These are phyloP conservation scores for Clarias fuscus DNA, from an alignment of 2,797 vertebrate genomes.

Conservation along the genomic window DNA sequence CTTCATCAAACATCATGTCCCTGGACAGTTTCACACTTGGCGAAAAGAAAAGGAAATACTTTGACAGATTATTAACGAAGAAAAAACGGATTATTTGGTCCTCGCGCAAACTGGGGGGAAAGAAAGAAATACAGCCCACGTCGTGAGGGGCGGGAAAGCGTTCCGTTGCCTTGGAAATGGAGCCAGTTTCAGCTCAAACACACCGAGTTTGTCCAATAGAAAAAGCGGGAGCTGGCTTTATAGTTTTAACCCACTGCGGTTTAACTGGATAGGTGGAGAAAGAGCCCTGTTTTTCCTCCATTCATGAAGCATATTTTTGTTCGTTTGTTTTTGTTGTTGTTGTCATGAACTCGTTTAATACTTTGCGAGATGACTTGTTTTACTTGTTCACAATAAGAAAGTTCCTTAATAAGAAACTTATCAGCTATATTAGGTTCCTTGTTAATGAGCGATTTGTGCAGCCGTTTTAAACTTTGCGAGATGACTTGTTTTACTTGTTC, in stretches of 20 bases:
- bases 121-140: not conserved
- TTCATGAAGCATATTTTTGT: not conserved
- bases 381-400: too few relatives aligned
- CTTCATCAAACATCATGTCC: constrained; percentile 66
- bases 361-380: too few relatives aligned
- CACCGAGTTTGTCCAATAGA: constrained; percentile 17
- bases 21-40: not conserved
- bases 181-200: constrained; percentile 19
- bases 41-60: not conserved
- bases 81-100: not conserved
- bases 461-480: too few relatives aligned
- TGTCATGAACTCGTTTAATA: too few relatives aligned
- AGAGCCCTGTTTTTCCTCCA: not conserved
- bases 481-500: not conserved
- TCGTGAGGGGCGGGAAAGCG: constrained; percentile 58
- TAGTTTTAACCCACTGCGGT: constrained; percentile 20
- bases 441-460: not conserved
- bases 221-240: constrained; percentile 4
- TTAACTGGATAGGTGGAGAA: not conserved
- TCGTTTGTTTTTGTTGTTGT: too few relatives aligned
- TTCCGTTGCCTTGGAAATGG: constrained; percentile 68
- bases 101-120: not conserved
- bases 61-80: not conserved
- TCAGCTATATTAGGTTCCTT: too few relatives aligned
- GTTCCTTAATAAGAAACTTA: too few relatives aligned